These are phyloP conservation scores for Pterocles gutturalis DNA, from an alignment of 2,113 vertebrate species.

Conservation along the genomic window DNA sequence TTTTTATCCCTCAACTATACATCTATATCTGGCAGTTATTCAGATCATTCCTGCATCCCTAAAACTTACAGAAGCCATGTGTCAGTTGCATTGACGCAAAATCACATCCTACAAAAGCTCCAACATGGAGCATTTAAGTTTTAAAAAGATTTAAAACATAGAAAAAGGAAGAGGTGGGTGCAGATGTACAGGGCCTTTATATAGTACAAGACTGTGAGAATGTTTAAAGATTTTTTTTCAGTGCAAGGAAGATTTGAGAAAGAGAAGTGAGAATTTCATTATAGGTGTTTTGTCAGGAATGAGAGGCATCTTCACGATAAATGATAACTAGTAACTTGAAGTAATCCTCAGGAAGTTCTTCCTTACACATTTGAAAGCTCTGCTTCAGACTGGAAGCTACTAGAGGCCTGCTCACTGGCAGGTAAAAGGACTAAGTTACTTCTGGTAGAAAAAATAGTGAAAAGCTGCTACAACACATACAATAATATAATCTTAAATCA, in stretches of 20 bases:
- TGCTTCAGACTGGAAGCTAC: neutral
- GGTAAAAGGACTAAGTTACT: neutral
- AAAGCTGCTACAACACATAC: neutral
- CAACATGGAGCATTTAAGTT: conserved; percentile 15
- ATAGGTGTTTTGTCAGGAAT: conserved; percentile 69
- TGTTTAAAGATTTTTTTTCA: conserved; percentile 53
- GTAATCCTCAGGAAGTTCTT: conserved; percentile 24
- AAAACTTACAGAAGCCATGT: neutral
- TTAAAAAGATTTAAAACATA: conserved; percentile 56
- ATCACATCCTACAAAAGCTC: conserved; percentile 42
- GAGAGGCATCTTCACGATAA: conserved; percentile 27
- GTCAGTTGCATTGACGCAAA: conserved; percentile 10
- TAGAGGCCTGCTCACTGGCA: neutral
- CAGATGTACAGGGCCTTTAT: conserved; percentile 70
- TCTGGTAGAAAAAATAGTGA: neutral
- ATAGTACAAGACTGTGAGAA: conserved; percentile 72
- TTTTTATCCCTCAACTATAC: neutral
- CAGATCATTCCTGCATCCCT: neutral
- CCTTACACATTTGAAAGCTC: neutral
- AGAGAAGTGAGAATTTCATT: conserved; percentile 69
- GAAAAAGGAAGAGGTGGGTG: conserved; percentile 61
- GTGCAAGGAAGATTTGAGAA: conserved; percentile 65
- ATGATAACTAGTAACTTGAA: conserved; percentile 35
- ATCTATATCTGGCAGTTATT: neutral
- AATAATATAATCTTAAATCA: neutral